Evolutionary conservation across 1,140 invertebrate species (phyloP), one percentile per base, ranked within the genome.

Genomic region (Diachasmimorpha longicaudata): DNA sequence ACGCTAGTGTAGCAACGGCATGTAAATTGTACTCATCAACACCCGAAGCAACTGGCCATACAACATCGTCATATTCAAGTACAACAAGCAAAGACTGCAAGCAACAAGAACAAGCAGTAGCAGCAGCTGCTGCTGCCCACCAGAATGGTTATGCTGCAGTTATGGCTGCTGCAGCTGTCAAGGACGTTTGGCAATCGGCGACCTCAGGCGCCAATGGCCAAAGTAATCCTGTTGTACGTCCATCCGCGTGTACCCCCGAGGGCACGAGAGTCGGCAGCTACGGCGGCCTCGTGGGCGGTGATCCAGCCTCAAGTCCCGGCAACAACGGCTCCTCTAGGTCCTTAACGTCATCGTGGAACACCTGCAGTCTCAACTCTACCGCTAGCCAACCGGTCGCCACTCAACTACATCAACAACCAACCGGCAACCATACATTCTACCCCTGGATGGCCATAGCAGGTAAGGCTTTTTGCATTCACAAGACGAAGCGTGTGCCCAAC

Each of bases 371-470:
- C 80, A 94, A 93, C 86, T 91, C 94, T 70, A 91, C 94, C 77
- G 92, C 94, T 58, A 91, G 91, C 79, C 94, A 95, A 87, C 92
- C 94, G 81, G 93, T 93, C 75, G 93, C 93, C 69, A 93, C 95
- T 55, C 95, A 95, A 88, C 93, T 95, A 80, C 95, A 96, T 86
- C 95, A 96, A 89, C 95, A 96, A 90, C 92, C 94, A 88, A 92
- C 93, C 86, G 87, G 89, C 83, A 96, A 95, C 89, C 96, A 97
- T 92, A 97, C 96, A 84, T 97, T 98, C 91, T 98, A 98, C 91
- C 96, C 96, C 78, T 97, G 96, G 96, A 98, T 98, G 96, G 96
- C 96, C 90, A 97, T 98, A 92, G 96, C 96, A 97, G 96, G 96
- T 97, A 89, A 94, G 94, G 91, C 16, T 52, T 77, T n/a, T 82